These are phyloP conservation scores for Pseudococcus longispinus DNA, from an alignment of 2,888 invertebrate genomes.

Conservation along the genomic window DNA sequence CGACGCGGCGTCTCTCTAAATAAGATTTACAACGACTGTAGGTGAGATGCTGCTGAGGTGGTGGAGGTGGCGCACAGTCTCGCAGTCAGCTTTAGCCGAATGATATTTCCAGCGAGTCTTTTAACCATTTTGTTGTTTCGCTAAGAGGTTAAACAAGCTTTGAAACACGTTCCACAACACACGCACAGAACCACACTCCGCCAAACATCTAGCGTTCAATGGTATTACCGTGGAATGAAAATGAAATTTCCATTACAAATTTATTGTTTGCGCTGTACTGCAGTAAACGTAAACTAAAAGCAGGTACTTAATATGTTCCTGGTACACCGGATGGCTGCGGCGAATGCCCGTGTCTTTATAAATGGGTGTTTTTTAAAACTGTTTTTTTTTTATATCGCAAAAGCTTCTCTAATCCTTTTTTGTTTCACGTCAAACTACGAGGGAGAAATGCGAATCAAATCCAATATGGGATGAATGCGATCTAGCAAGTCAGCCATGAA, in stretches of 20 bases:
- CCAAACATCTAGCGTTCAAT: not conserved
- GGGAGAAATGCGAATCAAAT: not conserved
- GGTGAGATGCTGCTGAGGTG: not conserved
- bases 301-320: not conserved
- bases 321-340: not conserved
- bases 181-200: not conserved
- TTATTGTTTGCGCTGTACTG: not conserved
- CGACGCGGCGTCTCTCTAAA: not conserved
- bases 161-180: not conserved
- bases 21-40: not conserved
- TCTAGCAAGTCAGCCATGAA: not conserved
- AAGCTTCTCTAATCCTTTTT: not conserved
- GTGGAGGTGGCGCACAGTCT: not conserved
- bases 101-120: constrained; percentile 22
- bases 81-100: not conserved
- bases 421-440: not conserved
- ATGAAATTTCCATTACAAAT: constrained; percentile 45
- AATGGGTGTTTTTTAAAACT: not conserved
- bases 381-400: not conserved
- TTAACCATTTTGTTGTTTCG: not conserved
- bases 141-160: constrained; percentile 39
- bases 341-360: not conserved
- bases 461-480: not conserved
- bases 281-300: not conserved
- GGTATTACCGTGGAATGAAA: constrained; percentile 18